Percentiles rank a stretch among this genome's conserved stretches.
Conservation (phyloP, 2,797 vertebrate genomes). For the Ptychobarbus kaznakovi region DNA sequence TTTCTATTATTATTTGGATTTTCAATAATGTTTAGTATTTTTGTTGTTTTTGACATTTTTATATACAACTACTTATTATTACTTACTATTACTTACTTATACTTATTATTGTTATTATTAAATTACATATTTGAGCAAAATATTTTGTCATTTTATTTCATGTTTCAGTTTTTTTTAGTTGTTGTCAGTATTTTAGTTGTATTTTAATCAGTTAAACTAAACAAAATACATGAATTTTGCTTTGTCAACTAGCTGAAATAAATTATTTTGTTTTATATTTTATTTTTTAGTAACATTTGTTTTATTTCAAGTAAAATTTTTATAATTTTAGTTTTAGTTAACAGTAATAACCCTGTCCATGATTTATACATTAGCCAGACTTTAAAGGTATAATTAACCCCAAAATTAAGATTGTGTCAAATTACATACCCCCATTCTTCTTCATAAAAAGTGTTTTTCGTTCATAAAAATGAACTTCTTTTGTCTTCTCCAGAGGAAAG, state of each 20-base stretch:
- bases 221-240: not conserved
- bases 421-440: not conserved
- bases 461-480: not conserved
- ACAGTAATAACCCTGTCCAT: not conserved
- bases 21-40: not conserved
- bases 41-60: no score
- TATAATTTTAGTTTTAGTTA: not conserved
- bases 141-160: not conserved
- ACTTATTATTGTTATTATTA: not conserved
- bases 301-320: not conserved
- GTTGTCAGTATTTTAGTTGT: not conserved
- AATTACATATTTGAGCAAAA: not conserved
- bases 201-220: not conserved
- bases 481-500: not conserved
- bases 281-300: not conserved
- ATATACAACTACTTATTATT: not conserved
- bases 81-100: no score
- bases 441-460: not conserved
- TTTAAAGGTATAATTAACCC: not conserved
- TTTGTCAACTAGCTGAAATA: not conserved
- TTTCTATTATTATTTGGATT: not conserved
- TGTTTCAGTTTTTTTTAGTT: no score
- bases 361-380: conserved; percentile 1
- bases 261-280: not conserved
- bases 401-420: not conserved